Base-by-base conservation (phyloP, 2,888 invertebrate species). In the Deilephila elpenor region DNA sequence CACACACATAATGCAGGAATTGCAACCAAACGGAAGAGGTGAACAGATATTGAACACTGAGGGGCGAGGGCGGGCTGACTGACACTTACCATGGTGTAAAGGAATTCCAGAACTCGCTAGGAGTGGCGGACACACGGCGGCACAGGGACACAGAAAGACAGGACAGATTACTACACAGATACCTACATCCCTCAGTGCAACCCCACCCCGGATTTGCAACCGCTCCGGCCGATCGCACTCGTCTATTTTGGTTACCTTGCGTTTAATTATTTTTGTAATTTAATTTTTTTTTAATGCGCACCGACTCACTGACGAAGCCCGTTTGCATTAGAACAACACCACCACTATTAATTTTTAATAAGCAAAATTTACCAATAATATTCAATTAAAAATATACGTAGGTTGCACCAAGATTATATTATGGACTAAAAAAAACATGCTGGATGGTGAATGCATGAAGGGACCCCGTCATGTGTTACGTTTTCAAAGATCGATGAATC, bases 91-190 rank as follows among this genome's bases (percentile, higher is more conserved):
- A 97, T 97, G 98, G 98, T 96, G 97, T 97, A 97, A 98, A 98
- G 97, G 98, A 98, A 97, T 97, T 98, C 98, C 98, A 98, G 98
- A 98, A 98, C 97, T 98, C 98, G 97, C 98, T 98, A 98, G 97
- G 95, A 96, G 95, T 96, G 96, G 96, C 96, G 96, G 95, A 96
- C 96, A 96, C 94, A 95, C 95, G 95, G 95, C 95, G 95, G 95
- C 95, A 95, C 96, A 96, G 96, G 96, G 96, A 96, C 96, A 96
- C 96, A 96, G 95, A 95, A 95, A 95, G 95, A 95, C 95, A 95
- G 95, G 95, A 95, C 95, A 95, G 95, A 95, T 95, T 95, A 95
- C 95, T 95, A 95, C 94, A 95, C 95, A 95, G 90, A 95, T 94
- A 95, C 94, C 94, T 95, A 95, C 95, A 93, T 89, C 94, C 94